Evolutionary conservation across 2,888 invertebrate genomes (phyloP), one percentile per base, ranked within the genome.

Genomic region (Incurvaria masculella): DNA sequence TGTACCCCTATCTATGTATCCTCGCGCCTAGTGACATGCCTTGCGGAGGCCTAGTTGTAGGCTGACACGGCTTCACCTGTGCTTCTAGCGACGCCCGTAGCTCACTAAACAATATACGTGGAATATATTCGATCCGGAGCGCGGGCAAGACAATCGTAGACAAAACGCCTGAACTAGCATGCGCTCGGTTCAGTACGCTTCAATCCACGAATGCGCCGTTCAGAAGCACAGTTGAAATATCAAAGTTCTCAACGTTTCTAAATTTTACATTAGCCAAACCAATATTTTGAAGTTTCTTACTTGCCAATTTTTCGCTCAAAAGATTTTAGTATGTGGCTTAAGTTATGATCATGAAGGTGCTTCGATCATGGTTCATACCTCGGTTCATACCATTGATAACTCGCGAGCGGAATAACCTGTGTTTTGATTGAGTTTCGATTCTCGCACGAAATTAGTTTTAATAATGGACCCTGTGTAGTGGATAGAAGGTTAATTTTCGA

Each of bases 1-100:
- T 64, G 16, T 64, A 72, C 64, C 70, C 69, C 70, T 69, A 72
- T 64, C 67, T 69, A 66, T 61, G 52, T 54, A 58, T 23, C 33
- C 8, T 33, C 33, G 14, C 33, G 14, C 33, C 33, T 33, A 4
- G 10, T 4, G 4, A 23, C 10, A 3, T 14, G 14, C 33, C 33
- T 8, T 33, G 33, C 33, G 33, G 33, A 4, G 3, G 14, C n/a
- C n/a, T n/a, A n/a, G n/a, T n/a, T n/a, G 33, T n/a, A n/a, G 33
- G 23, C 5, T 8, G 8, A 33, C 33, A 33, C 33, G 33, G 33
- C 11, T 33, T 14, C 8, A 6, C 33, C 14, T 33, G 33, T 14
- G 33, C 33, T 33, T 33, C 33, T 33, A 33, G 11, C 33, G 33
- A n/a, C 11, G 14, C 11, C 14, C 5, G 10, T 23, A 5, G 5